Percentiles rank a stretch among this genome's conserved stretches.
Conservation (phyloP, 2,888 invertebrate genomes). For the Spialia ferax region DNA sequence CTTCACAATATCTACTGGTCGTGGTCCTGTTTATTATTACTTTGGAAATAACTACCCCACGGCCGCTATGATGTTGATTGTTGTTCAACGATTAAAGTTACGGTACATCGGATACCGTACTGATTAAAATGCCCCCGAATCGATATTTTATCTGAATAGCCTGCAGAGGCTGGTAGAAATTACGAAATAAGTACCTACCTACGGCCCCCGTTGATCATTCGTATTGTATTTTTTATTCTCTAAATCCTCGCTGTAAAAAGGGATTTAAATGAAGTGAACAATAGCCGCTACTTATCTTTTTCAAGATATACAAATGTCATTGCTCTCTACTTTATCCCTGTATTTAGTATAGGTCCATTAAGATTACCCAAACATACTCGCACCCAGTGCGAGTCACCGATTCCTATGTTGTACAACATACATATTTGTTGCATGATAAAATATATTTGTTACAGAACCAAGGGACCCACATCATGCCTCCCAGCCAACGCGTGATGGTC, state of each 20-base stretch:
- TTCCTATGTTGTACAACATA: no score
- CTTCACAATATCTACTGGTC: background rate
- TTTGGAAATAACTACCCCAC: background rate
- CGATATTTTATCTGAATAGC: background rate
- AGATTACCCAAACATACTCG: no score
- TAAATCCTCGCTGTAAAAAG: background rate
- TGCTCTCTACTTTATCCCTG: no score
- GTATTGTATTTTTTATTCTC: background rate
- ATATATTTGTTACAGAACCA: constrained; percentile 57
- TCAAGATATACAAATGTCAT: no score
- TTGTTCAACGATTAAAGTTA: background rate
- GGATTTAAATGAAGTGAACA: no score
- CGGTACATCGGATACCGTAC: background rate
- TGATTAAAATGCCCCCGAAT: constrained; percentile 4
- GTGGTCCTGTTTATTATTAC: background rate
- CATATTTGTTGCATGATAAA: background rate
- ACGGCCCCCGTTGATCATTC: no score
- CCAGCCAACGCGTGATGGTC: constrained; percentile 88
- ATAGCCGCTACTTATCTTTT: no score
- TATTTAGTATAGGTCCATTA: no score
- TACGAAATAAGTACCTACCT: background rate
- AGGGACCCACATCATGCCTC: constrained; percentile 56
- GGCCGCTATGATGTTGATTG: background rate
- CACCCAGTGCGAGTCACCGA: no score
- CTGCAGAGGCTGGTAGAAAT: background rate